Evolutionary conservation across 1,140 invertebrate genomes (phyloP).

Genomic region (Globodera ellingtonae): DNA sequence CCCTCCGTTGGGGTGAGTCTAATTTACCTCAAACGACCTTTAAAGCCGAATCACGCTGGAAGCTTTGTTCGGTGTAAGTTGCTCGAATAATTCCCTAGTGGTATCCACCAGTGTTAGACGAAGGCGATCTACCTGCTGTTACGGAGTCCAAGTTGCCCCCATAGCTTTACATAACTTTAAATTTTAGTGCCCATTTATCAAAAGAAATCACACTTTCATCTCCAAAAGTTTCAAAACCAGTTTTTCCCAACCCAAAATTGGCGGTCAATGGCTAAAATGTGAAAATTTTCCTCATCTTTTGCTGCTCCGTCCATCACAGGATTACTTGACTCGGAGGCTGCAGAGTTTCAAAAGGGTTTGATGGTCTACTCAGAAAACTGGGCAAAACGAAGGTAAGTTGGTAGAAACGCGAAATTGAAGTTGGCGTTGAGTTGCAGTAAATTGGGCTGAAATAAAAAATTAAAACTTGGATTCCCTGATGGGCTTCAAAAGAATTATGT

Average conservation of each 20-base stretch:
- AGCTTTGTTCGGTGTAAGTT: not conserved
- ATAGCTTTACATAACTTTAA: not conserved
- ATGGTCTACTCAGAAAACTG: not conserved
- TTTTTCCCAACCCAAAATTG: conserved; percentile 6
- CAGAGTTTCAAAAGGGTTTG: not conserved
- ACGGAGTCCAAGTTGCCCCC: not conserved
- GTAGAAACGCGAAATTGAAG: not conserved
- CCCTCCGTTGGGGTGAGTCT: not conserved
- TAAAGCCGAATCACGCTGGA: not conserved
- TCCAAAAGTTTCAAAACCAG: no score
- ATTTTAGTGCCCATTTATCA: conserved; percentile 15
- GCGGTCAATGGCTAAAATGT: not conserved
- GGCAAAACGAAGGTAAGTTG: not conserved
- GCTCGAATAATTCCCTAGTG: conserved; percentile 3
- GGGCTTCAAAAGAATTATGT: no score
- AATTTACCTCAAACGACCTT: not conserved
- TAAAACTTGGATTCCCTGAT: no score
- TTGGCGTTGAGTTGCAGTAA: not conserved
- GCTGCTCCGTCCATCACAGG: not conserved
- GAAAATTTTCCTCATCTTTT: not conserved
- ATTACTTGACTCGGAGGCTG: conserved; percentile 11
- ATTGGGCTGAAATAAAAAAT: no score
- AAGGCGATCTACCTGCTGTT: not conserved
- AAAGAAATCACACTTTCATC: conserved; percentile 5
- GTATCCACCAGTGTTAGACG: not conserved